Evolutionary conservation across 2,113 vertebrate genomes (phyloP).

Genomic region (Trinectes maculatus): DNA sequence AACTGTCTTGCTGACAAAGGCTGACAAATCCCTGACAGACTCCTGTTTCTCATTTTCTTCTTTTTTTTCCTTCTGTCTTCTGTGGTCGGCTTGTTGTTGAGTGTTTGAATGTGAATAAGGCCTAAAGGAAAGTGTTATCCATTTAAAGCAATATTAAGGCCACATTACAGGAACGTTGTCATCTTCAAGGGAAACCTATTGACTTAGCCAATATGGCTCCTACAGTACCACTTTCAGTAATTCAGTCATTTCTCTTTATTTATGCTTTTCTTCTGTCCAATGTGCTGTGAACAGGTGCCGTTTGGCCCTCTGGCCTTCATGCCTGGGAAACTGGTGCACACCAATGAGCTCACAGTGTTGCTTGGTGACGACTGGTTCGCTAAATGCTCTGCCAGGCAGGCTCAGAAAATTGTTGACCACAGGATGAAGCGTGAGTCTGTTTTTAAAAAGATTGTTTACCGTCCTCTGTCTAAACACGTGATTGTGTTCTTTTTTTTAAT

Average conservation of each 20-base stretch:
- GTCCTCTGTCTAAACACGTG: neutral
- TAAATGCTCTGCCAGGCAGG: slow-evolving; percentile 95
- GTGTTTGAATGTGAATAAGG: no score
- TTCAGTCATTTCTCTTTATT: neutral
- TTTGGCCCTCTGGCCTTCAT: slow-evolving; percentile 97
- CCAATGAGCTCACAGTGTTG: slow-evolving; percentile 94
- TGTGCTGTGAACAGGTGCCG: slow-evolving; percentile 86
- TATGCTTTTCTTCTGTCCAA: neutral
- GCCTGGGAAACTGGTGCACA: slow-evolving; percentile 94
- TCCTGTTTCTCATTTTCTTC: no score
- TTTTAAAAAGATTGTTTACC: neutral
- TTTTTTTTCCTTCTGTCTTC: no score
- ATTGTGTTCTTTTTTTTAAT: neutral
- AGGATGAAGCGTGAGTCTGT: slow-evolving; percentile 89
- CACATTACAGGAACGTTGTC: no score
- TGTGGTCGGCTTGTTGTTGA: no score
- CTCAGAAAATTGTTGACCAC: slow-evolving; percentile 89
- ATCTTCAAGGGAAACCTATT: no score
- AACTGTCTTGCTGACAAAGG: no score
- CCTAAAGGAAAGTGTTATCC: no score
- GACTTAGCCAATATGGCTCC: no score
- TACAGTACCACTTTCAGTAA: no score
- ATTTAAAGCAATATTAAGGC: no score
- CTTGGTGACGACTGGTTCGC: slow-evolving; percentile 99
- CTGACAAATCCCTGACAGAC: no score